Conservation (phyloP, 2,888 invertebrate genomes). For the Euproctis similis region DNA sequence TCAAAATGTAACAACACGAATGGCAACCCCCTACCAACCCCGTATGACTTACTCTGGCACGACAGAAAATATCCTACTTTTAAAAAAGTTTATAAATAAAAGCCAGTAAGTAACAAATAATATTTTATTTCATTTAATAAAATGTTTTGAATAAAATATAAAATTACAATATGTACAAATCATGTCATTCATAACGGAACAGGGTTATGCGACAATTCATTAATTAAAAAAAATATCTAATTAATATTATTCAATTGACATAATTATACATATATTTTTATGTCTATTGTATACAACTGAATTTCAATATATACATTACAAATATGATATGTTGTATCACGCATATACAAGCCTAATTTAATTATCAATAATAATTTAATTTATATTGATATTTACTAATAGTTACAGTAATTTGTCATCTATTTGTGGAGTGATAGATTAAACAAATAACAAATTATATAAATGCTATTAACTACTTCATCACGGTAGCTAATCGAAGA, state of each 20-base stretch:
- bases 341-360: too few species aligned
- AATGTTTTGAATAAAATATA: slow-evolving; percentile 35
- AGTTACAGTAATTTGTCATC: too few species aligned
- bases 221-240: slow-evolving; percentile 21
- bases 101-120: slow-evolving; percentile 47
- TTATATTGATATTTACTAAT: too few species aligned
- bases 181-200: slow-evolving; percentile 34
- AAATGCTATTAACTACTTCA: too few species aligned
- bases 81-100: slow-evolving; percentile 5
- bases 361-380: too few species aligned
- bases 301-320: slow-evolving; percentile 25
- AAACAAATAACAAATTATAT: too few species aligned
- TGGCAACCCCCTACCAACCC: too few species aligned
- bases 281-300: slow-evolving; percentile 20
- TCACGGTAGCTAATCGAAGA: too few species aligned
- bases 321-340: slow-evolving; percentile 55
- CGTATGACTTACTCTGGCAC: too few species aligned
- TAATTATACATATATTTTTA: slow-evolving; percentile 19
- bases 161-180: slow-evolving; percentile 48
- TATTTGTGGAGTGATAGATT: too few species aligned
- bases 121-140: slow-evolving; percentile 46
- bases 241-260: slow-evolving; percentile 23
- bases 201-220: slow-evolving; percentile 26
- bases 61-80: too few species aligned
- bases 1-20: too few species aligned